Base-by-base conservation (phyloP, 1,140 invertebrate genomes). In the Aphelenchoides avenae region DNA sequence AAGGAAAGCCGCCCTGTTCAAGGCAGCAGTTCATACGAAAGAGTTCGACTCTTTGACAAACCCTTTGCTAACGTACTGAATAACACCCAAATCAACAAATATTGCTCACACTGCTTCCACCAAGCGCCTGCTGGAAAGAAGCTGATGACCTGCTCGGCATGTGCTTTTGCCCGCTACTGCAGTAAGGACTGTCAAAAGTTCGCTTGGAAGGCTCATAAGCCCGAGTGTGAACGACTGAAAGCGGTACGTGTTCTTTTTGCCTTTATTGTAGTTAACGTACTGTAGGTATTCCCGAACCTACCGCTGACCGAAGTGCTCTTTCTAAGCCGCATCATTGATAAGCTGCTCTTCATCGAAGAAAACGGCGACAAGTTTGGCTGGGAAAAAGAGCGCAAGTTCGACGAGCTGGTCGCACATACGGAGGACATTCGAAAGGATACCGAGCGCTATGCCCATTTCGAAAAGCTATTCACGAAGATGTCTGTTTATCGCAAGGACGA, bases 221-320 rank as follows among this genome's bases (percentile, higher is more conserved):
- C 26, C 18, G 66, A 72, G 29, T 72, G 68, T 37, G 33, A 37
- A 30, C 52, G 68, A 29, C 41, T 70, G 20, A 71, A 70, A n/a
- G n/a, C n/a, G n/a, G n/a, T n/a, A n/a, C n/a, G n/a, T n/a, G n/a
- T n/a, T n/a, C n/a, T n/a, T n/a, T n/a, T n/a, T n/a, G n/a, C n/a
- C 11, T 43, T 18, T 15, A 39, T 13, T 9, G 22, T 29, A 6
- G 36, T 37, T 3, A 52, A 54, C 15, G 40, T n/a, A n/a, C n/a
- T n/a, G 6, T 5, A 58, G 24, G 55, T 33, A 9, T 71, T 73
- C 34, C 69, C 69, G 3, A 71, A 71, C 31, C 66, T 71, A 30
- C 69, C 69, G 6, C 27, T 71, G 27, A 71, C 65, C 31, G 69
- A 71, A 40, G 69, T 71, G 13, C 40, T 72, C 11, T 71, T 71